Evolutionary conservation across 2,888 invertebrate genomes (phyloP).

Genomic region (Imbricaverruca yamaguchii): DNA sequence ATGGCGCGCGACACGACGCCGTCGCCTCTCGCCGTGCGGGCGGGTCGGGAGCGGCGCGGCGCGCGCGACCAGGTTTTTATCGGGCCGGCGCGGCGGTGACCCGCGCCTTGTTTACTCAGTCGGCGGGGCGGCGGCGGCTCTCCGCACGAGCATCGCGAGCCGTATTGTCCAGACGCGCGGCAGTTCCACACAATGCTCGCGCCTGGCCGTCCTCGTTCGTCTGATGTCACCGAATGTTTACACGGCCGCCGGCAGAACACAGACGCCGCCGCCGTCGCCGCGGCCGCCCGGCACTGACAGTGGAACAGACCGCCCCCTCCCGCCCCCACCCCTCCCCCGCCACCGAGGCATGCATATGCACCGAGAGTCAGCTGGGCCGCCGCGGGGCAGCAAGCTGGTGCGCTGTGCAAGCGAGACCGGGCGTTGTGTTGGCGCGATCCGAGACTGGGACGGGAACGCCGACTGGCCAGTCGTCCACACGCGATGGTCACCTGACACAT

Average conservation of each 20-base stretch:
- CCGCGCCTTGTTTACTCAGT: neutral
- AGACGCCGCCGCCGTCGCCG: neutral
- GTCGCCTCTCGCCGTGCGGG: no score
- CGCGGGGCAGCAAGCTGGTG: neutral
- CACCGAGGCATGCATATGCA: no score
- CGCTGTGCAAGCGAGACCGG: neutral
- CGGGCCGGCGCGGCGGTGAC: neutral
- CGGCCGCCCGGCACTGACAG: neutral
- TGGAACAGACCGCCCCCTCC: neutral
- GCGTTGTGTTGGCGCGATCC: no score
- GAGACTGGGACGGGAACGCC: no score
- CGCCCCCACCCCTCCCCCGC: neutral
- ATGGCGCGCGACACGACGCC: neutral
- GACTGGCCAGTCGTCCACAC: no score
- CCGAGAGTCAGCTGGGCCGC: neutral
- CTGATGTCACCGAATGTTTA: constrained; percentile 4
- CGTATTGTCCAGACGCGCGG: neutral
- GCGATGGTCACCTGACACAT: no score
- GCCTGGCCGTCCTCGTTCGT: neutral
- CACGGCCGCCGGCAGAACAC: neutral
- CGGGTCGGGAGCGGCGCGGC: no score
- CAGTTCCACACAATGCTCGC: neutral
- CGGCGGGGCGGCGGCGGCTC: neutral
- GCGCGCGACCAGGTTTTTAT: neutral
- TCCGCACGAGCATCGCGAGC: neutral